A percentile compares a stretch with the other conserved stretches of the same genome.
Conservation (phyloP, 2,797 vertebrate genomes). For the Alosa sapidissima region DNA sequence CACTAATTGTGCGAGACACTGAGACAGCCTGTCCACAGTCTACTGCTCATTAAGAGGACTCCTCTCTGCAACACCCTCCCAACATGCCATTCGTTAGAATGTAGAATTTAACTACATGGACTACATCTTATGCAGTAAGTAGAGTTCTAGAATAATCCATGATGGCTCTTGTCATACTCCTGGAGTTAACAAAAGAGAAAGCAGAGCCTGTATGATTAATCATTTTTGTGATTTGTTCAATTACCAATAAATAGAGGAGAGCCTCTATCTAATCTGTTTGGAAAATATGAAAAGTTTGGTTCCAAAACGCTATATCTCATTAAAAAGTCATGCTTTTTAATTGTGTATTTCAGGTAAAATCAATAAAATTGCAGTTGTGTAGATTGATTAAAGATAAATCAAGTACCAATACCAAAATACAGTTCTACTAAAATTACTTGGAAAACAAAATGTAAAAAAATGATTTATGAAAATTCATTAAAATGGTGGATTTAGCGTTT, state of each 20-base stretch:
- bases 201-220: neutral
- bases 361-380: too few relatives aligned
- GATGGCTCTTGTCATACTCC: neutral
- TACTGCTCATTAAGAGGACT: neutral
- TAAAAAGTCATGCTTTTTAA: too few relatives aligned
- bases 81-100: neutral
- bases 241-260: neutral
- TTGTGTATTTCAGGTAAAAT: too few relatives aligned
- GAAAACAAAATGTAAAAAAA: too few relatives aligned
- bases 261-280: neutral
- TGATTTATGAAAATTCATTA: too few relatives aligned
- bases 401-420: too few relatives aligned
- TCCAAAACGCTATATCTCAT: too few relatives aligned
- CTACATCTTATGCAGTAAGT: neutral
- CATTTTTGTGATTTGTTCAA: neutral
- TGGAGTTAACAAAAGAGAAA: neutral
- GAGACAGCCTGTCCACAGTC: neutral
- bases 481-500: too few relatives aligned
- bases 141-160: neutral
- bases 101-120: neutral
- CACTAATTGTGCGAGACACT: neutral
- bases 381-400: too few relatives aligned
- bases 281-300: neutral
- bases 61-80: neutral
- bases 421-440: too few relatives aligned